Percentiles rank a stretch among this genome's conserved stretches.
Evolutionary conservation across 1,140 invertebrate genomes (phyloP).

Genomic region (Pseudomyrmex sp.): DNA sequence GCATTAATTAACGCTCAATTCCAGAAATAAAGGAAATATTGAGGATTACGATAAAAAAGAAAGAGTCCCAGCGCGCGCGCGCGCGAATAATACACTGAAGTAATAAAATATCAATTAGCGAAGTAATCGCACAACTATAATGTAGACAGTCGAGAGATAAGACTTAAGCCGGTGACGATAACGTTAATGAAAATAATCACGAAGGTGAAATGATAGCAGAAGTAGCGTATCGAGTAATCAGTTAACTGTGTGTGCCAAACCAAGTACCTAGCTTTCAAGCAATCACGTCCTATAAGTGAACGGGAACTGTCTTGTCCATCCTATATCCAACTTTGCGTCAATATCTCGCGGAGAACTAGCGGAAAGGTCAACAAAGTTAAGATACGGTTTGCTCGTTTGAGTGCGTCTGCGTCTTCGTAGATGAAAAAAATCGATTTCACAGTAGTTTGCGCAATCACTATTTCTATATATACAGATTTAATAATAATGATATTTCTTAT

Average conservation of each 20-base stretch:
- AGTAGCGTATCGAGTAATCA: constrained; percentile 22
- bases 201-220: constrained; percentile 25
- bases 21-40: background rate
- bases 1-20: background rate
- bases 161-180: constrained; percentile 8
- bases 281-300: constrained; percentile 43
- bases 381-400: constrained; percentile 25
- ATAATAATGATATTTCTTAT: background rate
- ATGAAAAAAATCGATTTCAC: constrained; percentile 23
- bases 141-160: constrained; percentile 17
- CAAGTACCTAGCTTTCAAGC: background rate
- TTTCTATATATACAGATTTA: background rate
- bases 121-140: constrained; percentile 8
- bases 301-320: constrained; percentile 5
- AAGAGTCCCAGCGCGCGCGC: no score
- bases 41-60: background rate
- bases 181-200: constrained; percentile 26
- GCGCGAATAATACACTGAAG: background rate
- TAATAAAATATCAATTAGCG: constrained; percentile 7
- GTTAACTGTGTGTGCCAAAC: background rate
- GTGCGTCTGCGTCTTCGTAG: background rate
- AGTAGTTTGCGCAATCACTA: background rate
- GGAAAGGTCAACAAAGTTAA: constrained; percentile 38
- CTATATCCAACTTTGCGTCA: constrained; percentile 30
- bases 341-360: constrained; percentile 15